phyloP scores from a whole-genome alignment of 2,113 vertebrate species.

The Conger conger region DNA sequence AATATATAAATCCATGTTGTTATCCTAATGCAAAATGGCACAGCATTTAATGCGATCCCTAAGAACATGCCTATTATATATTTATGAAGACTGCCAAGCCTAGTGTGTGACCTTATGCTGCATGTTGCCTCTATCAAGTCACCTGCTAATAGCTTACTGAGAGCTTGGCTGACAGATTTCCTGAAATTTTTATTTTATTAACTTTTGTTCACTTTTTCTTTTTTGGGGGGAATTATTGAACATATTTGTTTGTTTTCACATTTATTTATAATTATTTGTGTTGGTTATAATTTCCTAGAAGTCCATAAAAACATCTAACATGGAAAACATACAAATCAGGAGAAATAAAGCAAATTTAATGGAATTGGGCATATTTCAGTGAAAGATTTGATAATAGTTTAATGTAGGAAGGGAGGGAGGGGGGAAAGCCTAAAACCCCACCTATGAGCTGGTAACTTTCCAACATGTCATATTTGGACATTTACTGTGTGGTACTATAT shows the following conservation, averaged over 20 bases:
- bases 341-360: not conserved
- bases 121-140: conserved; percentile 73
- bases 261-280: not conserved
- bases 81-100: conserved; percentile 82
- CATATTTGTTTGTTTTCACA: conserved; percentile 28
- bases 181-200: conserved; percentile 44
- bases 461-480: no score
- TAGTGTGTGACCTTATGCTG: conserved; percentile 66
- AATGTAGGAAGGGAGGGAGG: no score
- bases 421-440: not conserved
- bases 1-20: not conserved
- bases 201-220: conserved; percentile 28
- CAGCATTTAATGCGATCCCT: conserved; percentile 11
- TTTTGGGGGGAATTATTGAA: conserved; percentile 35
- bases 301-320: not conserved
- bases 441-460: not conserved
- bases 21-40: conserved; percentile 10
- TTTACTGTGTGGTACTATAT: no score
- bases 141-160: conserved; percentile 61
- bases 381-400: not conserved
- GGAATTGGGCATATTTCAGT: not conserved
- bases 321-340: not conserved
- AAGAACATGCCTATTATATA: conserved; percentile 1
- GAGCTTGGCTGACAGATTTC: conserved; percentile 34
- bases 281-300: conserved; percentile 14